Evolutionary conservation across 2,888 invertebrate genomes (phyloP).

Genomic region (Trichogramma evanescens): DNA sequence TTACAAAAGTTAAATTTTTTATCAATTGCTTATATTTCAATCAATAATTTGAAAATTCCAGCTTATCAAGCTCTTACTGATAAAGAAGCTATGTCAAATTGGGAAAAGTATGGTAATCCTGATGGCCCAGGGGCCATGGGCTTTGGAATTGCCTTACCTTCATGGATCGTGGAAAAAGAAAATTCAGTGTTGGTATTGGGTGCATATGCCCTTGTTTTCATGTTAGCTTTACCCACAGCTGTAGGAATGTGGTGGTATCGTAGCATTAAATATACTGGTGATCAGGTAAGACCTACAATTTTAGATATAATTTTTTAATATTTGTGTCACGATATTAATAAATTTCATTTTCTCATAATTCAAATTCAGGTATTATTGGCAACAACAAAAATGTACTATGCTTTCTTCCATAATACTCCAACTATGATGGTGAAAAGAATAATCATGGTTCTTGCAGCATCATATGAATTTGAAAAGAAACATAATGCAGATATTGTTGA

Average conservation of each 20-base stretch:
- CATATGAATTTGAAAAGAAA: conserved; percentile 89
- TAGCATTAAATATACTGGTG: conserved; percentile 93
- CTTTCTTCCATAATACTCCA: conserved; percentile 92
- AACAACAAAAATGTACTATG: conserved; percentile 94
- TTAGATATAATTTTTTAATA: not conserved
- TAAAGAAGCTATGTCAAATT: conserved; percentile 93
- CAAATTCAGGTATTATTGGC: conserved; percentile 70
- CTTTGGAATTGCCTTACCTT: conserved; percentile 97
- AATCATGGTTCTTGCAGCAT: conserved; percentile 93
- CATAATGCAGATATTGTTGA: conserved; percentile 93
- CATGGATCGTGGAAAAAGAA: conserved; percentile 99
- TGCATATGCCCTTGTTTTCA: conserved; percentile 91
- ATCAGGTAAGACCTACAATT: conserved; percentile 57
- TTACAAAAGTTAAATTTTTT: conserved; percentile 8
- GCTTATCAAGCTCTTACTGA: conserved; percentile 83
- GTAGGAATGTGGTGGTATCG: conserved; percentile 99
- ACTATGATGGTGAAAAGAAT: conserved; percentile 91
- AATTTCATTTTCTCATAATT: not conserved
- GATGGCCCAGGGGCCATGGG: conserved; percentile 99
- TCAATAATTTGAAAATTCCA: conserved; percentile 10
- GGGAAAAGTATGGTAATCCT: conserved; percentile 99
- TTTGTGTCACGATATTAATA: not conserved
- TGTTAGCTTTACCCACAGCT: conserved; percentile 88
- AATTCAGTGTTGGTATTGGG: conserved; percentile 97
- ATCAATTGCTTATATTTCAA: not conserved